These are phyloP conservation scores for Dasyprocta punctata DNA, from an alignment of 2,113 vertebrate species.

Conservation along the genomic window DNA sequence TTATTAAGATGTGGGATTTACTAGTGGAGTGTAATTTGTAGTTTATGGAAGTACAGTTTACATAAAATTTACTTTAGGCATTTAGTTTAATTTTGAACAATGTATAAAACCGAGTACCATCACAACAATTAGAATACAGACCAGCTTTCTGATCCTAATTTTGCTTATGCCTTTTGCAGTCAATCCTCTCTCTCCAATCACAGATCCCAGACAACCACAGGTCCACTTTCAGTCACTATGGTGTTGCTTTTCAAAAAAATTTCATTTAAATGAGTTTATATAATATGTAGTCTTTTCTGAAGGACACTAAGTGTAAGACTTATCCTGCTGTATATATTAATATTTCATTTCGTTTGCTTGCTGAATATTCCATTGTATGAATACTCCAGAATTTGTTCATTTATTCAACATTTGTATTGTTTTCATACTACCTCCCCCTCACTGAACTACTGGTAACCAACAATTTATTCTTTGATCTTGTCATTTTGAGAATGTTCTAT, in stretches of 20 bases:
- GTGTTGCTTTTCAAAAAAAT: background rate
- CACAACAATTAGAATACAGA: background rate
- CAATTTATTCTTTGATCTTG: background rate
- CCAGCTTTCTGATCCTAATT: background rate
- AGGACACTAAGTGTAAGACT: background rate
- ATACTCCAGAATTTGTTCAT: background rate
- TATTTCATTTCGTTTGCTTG: constrained; percentile 1
- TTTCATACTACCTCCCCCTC: background rate
- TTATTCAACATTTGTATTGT: background rate
- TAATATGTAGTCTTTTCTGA: background rate
- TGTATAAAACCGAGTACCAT: background rate
- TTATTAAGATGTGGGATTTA: constrained; percentile 12
- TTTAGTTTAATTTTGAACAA: background rate
- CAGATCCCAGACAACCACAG: background rate
- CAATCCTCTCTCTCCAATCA: background rate
- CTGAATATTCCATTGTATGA: background rate
- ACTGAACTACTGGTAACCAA: background rate
- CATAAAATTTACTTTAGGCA: constrained; percentile 15
- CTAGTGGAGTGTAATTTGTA: background rate
- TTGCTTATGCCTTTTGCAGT: background rate
- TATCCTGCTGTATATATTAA: background rate
- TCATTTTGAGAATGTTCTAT: background rate
- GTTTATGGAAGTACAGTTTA: constrained; percentile 39
- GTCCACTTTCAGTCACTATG: background rate
- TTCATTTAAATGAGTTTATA: background rate